Evolutionary conservation across 1,140 invertebrate genomes (phyloP).

Genomic region (Zaprionus capensis): DNA sequence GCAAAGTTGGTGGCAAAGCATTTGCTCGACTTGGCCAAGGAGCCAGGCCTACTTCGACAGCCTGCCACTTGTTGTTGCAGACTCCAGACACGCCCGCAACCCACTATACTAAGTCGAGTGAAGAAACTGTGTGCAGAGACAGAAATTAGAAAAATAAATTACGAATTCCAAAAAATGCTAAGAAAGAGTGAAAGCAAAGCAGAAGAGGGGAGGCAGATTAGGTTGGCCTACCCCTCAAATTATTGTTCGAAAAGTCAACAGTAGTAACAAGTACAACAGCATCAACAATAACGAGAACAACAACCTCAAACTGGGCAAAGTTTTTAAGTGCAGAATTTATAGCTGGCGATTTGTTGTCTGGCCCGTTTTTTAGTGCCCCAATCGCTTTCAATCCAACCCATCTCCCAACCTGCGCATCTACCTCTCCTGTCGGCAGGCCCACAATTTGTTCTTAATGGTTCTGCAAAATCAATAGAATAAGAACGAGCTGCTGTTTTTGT

Average conservation of each 20-base stretch:
- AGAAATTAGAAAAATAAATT: conserved; percentile 58
- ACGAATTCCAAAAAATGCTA: conserved; percentile 23
- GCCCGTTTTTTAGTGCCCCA: conserved; percentile 25
- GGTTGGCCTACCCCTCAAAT: conserved; percentile 40
- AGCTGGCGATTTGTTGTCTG: conserved; percentile 75
- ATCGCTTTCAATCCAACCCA: neutral
- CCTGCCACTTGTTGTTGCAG: conserved; percentile 66
- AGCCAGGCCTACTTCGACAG: conserved; percentile 17
- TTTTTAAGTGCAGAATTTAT: conserved; percentile 82
- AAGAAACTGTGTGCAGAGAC: conserved; percentile 29
- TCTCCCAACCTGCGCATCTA: neutral
- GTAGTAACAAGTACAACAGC: conserved; percentile 26
- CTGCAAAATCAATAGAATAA: conserved; percentile 70
- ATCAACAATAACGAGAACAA: conserved; percentile 23
- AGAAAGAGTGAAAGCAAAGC: neutral
- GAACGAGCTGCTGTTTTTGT: neutral
- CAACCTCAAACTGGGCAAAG: conserved; percentile 64
- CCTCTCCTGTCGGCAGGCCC: neutral
- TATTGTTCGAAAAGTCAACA: conserved; percentile 48
- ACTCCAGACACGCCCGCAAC: conserved; percentile 30
- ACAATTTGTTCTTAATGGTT: conserved; percentile 64
- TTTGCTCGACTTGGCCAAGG: neutral
- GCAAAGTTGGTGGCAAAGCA: conserved; percentile 38
- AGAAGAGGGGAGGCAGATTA: conserved; percentile 14
- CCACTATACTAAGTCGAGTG: conserved; percentile 24